phyloP scores from a whole-genome alignment of 2,113 vertebrate genomes.

The Engraulis encrasicolus region DNA sequence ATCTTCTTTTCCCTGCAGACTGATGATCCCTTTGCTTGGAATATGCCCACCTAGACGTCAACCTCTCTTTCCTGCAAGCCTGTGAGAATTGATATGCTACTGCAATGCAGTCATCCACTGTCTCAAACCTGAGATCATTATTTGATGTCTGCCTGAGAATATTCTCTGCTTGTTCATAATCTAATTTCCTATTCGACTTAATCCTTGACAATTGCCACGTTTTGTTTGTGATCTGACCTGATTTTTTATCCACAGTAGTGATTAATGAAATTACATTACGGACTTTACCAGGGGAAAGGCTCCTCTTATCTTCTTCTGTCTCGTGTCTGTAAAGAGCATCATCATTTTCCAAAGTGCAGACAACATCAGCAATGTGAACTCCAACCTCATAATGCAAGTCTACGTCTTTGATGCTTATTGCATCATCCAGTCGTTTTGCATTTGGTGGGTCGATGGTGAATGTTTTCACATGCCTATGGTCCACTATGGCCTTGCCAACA shows the following conservation, averaged over 20 bases:
- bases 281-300: slow-evolving; percentile 73
- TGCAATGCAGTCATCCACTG: slow-evolving; percentile 75
- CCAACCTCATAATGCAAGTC: slow-evolving; percentile 82
- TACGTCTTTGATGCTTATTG: slow-evolving; percentile 80
- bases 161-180: slow-evolving; percentile 80
- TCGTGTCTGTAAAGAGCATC: slow-evolving; percentile 72
- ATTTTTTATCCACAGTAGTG: slow-evolving; percentile 73
- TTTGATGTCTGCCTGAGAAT: slow-evolving; percentile 61
- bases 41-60: slow-evolving; percentile 75
- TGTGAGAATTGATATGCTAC: slow-evolving; percentile 81
- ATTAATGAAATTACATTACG: slow-evolving; percentile 82
- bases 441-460: slow-evolving; percentile 82
- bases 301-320: slow-evolving; percentile 71
- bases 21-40: slow-evolving; percentile 71
- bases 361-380: slow-evolving; percentile 88
- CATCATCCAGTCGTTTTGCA: slow-evolving; percentile 83
- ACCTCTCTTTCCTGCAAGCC: slow-evolving; percentile 73
- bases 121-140: slow-evolving; percentile 49
- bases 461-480: slow-evolving; percentile 70
- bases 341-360: slow-evolving; percentile 72
- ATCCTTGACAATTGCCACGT: slow-evolving; percentile 75
- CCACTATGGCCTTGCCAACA: slow-evolving; percentile 43
- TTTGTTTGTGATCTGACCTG: slow-evolving; percentile 52
- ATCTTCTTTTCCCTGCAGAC: slow-evolving; percentile 73
- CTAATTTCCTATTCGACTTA: slow-evolving; percentile 73